Evolutionary conservation across 2,797 vertebrate genomes (phyloP), one percentile per base, ranked within the genome.

Genomic region (Propithecus perrieri): DNA sequence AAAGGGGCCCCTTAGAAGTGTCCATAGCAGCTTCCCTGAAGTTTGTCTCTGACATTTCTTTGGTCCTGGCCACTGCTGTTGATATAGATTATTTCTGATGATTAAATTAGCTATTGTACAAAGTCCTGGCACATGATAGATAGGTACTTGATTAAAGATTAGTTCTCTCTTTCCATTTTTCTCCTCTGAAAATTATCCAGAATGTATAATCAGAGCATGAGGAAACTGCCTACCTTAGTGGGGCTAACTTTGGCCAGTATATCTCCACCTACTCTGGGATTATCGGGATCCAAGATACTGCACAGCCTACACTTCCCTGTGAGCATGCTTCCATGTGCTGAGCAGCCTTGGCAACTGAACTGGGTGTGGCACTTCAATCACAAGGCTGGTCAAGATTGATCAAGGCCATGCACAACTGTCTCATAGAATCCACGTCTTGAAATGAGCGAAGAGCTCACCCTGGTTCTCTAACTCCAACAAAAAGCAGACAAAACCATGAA

Each of bases 321-420:
- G 22, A 41, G 28, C 17, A 10, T 15, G 1, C 5, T 20, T 4
- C 5, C 41, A 3, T 4, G 14, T 1, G 5, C 15, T 10, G 2
- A 57, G n/a, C 7, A 50, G 10, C 50, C 12, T 46, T 12, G 22
- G 48, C 74, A 22, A 13, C 50, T 6, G 33, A 76, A 30, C 33
- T 33, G 15, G 30, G 15, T 43, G 1, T 1, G 0, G 17, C 2
- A 17, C 20, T 22, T 67, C 71, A 33, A 18, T 59, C 30, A 38
- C 30, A 22, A 72, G 12, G 24, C n/a, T 22, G 46, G 33, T 8
- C 59, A 59, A 43, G 33, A 43, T 9, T 61, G 76, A n/a, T 41
- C 22, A 61, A 61, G 46, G 15, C 18, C 71, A 33, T 41, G 22
- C 43, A 85, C 38, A 38, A 5, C 7, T 67, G 53, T 76, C 38